Evolutionary conservation across 2,113 vertebrate species (phyloP).

Genomic region (Myotis davidii): DNA sequence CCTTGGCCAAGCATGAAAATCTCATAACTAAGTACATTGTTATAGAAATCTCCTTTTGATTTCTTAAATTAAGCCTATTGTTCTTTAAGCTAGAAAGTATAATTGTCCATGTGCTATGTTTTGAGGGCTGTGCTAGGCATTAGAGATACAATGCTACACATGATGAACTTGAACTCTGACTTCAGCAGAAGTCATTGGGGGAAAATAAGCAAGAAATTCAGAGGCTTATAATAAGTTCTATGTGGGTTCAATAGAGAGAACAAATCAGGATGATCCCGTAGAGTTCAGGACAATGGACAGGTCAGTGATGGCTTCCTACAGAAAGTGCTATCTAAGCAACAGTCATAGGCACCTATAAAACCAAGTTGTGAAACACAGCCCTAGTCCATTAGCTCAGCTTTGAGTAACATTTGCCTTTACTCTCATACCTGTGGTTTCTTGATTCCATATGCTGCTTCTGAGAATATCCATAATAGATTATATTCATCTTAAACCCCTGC

Average conservation of each 20-base stretch:
- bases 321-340: neutral
- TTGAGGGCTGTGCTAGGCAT: neutral
- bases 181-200: neutral
- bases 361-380: neutral
- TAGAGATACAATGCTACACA: neutral
- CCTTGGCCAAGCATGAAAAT: neutral
- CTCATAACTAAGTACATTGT: neutral
- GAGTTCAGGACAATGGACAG: neutral
- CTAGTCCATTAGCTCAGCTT: neutral
- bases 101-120: neutral
- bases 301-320: neutral
- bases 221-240: neutral
- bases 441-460: neutral
- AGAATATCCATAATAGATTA: neutral
- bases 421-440: neutral
- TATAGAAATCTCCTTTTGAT: neutral
- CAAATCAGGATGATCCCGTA: neutral
- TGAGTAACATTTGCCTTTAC: neutral
- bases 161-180: neutral
- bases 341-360: neutral
- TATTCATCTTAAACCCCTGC: neutral
- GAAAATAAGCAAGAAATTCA: neutral
- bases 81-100: neutral
- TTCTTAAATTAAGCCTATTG: neutral
- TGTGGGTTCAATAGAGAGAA: neutral